Evolutionary conservation across 2,888 invertebrate genomes (phyloP).

Genomic region (Sminthurinus aureus): DNA sequence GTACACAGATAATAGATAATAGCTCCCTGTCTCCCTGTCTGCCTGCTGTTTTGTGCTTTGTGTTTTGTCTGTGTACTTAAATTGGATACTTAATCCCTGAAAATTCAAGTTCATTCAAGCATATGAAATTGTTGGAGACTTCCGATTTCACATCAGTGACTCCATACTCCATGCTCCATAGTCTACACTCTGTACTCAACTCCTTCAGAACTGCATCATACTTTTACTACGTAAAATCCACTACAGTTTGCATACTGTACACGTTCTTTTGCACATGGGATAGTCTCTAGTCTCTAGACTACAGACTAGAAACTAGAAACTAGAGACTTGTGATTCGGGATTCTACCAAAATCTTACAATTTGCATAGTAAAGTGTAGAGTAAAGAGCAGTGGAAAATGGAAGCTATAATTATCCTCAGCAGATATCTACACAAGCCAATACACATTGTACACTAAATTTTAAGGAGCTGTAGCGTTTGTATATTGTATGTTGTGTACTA

Average conservation of each 20-base stretch:
- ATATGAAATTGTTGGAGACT: conserved; percentile 23
- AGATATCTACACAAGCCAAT: background rate
- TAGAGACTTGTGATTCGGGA: too few species aligned
- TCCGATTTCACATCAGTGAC: conserved; percentile 17
- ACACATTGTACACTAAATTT: background rate
- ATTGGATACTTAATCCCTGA: conserved; percentile 38
- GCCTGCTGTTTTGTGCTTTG: too few species aligned
- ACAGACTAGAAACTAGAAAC: too few species aligned
- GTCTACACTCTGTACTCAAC: too few species aligned
- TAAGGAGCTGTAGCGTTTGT: too few species aligned
- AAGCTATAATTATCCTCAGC: background rate
- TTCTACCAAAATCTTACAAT: background rate
- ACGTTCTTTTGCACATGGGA: too few species aligned
- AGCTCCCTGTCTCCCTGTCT: background rate
- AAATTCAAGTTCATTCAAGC: conserved; percentile 35
- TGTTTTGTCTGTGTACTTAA: background rate
- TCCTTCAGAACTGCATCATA: too few species aligned
- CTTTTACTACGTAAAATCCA: too few species aligned
- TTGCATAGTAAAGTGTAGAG: too few species aligned
- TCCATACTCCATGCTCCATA: too few species aligned
- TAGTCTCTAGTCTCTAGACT: background rate
- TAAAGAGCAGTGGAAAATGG: background rate
- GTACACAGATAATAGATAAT: background rate
- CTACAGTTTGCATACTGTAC: too few species aligned
- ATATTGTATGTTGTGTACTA: background rate